A percentile compares a stretch with the other conserved stretches of the same genome.
phyloP scores from a whole-genome alignment of 2,888 invertebrate species.

The Aquatica leii region DNA sequence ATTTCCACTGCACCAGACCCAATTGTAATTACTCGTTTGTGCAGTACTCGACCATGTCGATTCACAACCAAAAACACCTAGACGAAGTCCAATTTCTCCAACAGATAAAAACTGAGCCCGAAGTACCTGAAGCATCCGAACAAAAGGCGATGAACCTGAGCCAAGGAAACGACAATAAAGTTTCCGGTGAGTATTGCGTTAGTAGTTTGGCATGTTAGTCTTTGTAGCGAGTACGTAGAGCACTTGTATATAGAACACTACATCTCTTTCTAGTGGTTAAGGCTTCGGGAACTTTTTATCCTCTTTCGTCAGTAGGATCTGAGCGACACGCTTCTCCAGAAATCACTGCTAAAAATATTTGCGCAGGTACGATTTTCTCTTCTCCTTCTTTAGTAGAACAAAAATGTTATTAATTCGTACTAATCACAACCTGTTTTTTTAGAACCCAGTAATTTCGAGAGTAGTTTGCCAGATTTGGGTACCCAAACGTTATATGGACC shows the following conservation, averaged over 20 bases:
- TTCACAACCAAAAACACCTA: constrained; percentile 74
- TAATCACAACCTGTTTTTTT: constrained; percentile 2
- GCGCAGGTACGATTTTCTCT: constrained; percentile 61
- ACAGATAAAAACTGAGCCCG: constrained; percentile 48
- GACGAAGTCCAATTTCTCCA: constrained; percentile 48
- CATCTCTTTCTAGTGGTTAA: constrained; percentile 81
- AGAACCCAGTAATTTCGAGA: constrained; percentile 22
- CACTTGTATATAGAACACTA: constrained; percentile 47
- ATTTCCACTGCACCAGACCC: constrained; percentile 78
- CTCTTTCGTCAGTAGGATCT: constrained; percentile 71
- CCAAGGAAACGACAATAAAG: constrained; percentile 52
- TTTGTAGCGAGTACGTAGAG: constrained; percentile 11
- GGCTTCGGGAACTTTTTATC: constrained; percentile 92
- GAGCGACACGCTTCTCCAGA: constrained; percentile 65
- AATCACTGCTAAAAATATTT: constrained; percentile 64
- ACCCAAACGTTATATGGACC: constrained; percentile 69
- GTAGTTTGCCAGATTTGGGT: constrained; percentile 40
- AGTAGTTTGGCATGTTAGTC: background rate
- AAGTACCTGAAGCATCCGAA: constrained; percentile 34
- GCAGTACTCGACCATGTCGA: constrained; percentile 76
- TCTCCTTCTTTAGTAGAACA: background rate
- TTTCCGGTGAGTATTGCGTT: constrained; percentile 53
- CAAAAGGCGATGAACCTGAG: constrained; percentile 56
- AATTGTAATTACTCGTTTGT: constrained; percentile 78
- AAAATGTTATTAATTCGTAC: too few relatives aligned